phyloP scores from a whole-genome alignment of 2,888 invertebrate genomes.

The Acutogordius australiensis region DNA sequence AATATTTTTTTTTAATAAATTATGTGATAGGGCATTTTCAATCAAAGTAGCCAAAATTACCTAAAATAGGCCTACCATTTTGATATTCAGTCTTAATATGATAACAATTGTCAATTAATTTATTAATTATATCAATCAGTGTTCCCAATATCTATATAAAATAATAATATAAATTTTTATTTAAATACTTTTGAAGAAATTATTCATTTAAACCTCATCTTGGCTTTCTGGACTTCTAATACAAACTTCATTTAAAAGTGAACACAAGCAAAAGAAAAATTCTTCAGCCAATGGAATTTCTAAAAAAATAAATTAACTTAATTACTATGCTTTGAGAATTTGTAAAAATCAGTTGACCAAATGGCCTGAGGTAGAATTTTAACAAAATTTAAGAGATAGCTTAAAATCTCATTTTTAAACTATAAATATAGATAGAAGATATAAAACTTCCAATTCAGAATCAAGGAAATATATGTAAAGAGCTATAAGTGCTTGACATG shows the following conservation, averaged over 20 bases:
- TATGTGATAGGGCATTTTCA: too few species aligned
- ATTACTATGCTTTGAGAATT: not conserved
- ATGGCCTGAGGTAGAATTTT: not conserved
- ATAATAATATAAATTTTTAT: not conserved
- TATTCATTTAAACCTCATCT: not conserved
- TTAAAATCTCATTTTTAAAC: constrained; percentile 4
- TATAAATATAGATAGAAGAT: too few species aligned
- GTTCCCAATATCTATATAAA: not conserved
- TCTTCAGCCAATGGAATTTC: constrained; percentile 4
- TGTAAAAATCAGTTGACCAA: constrained; percentile 9
- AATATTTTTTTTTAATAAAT: too few species aligned
- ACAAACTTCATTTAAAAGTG: constrained; percentile 6
- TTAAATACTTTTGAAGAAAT: too few species aligned
- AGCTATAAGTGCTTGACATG: not conserved
- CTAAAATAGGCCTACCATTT: not conserved
- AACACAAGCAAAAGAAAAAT: not conserved
- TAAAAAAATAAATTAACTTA: not conserved
- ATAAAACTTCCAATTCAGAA: not conserved
- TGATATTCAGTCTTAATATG: not conserved
- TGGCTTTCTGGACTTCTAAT: not conserved
- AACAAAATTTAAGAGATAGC: not conserved
- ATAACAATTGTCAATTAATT: constrained; percentile 7
- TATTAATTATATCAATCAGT: not conserved
- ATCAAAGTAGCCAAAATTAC: too few species aligned
- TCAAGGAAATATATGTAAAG: not conserved